Evolutionary conservation across 2,888 invertebrate genomes (phyloP), one percentile per base, ranked within the genome.

Genomic region (Agrenia bidenticulata): DNA sequence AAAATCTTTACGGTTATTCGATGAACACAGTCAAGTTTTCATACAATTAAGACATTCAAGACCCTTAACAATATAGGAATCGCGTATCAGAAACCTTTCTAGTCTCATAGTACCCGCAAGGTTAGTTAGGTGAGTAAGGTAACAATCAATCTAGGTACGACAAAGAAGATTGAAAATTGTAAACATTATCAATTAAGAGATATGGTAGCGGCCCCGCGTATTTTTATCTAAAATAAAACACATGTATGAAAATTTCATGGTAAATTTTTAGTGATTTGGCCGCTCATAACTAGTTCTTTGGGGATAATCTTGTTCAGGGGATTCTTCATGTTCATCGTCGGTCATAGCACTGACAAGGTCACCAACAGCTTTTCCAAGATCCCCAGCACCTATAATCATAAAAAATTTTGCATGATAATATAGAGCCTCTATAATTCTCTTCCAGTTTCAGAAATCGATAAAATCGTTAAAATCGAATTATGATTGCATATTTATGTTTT

Each of bases 301-400:
- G 50, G 26, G 54, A 42, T 63, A 68, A 60, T 71, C 71, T 21
- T 59, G 66, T 37, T 71, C 68, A 49, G 71, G 71, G 62, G 71
- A 71, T 45, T 72, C 69, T 67, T 72, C 72, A 56, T 70, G 67
- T 58, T 84, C 83, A 66, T 93, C 92, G 78, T 92, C 89, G 50
- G 89, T 90, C 86, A 94, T 93, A 55, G 63, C 63, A 53, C 90
- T 90, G 72, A 94, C 94, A 78, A 94, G 83, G 78, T 90, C 89
- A 78, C 92, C 91, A 76, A 94, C 90, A 66, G 92, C 93, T 80
- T 88, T 87, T 64, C 91, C 91, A 74, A 94, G 84, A 81, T 93
- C 91, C n/a, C 89, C 91, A 88, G 83, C 67, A 32, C 32, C 32
- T 32, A n/a, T n/a, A n/a, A n/a, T n/a, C n/a, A n/a, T n/a, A n/a